Evolutionary conservation across 2,797 vertebrate species (phyloP), one percentile per base, ranked within the genome.

Genomic region (Danio choprae): DNA sequence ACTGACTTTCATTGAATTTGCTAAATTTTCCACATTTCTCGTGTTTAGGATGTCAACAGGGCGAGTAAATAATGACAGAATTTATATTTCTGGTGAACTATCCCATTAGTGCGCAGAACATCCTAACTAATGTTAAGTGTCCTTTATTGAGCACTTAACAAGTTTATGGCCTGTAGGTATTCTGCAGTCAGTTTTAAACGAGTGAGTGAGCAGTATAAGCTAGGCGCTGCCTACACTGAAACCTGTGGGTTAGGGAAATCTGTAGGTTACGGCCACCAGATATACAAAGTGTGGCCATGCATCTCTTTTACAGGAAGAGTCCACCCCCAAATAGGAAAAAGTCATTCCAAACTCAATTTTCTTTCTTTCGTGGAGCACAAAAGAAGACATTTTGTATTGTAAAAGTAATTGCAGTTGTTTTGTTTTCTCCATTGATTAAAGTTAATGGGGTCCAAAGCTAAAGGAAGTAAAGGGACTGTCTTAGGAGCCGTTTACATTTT

Each of bases 131-230:
- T 38, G 79, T 69, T 76, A 63, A 73, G 50, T 77, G 69, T 78
- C 36, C 62, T 81, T 78, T 13, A 62, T 22, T 20, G 59, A 44
- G 29, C 48, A 50, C 53, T 67, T 20, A 68, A 73, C 20, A 62
- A 53, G 46, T 65, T 77, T 65, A 58, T 22, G 48, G 40, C 44
- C 43, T 77, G 60, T 70, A 75, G 22, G 64, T 38, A 43, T 64
- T 79, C 75, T 79, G 71, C 56, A 69, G 56, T 77, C 40, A 15
- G 9, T 29, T 58, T 44, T 40, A 60, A 46, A 67, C 55, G 62
- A 79, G 56, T 29, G 40, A 63, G 58, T 53, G 46, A 56, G 59
- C 11, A 7, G 70, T 63, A 50, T 74, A 55, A 58, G 41, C 55
- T 29, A 74, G 59, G 50, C 59, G 53, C 65, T 50, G 55, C 72